Evolutionary conservation across 2,797 vertebrate species (phyloP), one percentile per base, ranked within the genome.

Genomic region (Syngnathus acus): DNA sequence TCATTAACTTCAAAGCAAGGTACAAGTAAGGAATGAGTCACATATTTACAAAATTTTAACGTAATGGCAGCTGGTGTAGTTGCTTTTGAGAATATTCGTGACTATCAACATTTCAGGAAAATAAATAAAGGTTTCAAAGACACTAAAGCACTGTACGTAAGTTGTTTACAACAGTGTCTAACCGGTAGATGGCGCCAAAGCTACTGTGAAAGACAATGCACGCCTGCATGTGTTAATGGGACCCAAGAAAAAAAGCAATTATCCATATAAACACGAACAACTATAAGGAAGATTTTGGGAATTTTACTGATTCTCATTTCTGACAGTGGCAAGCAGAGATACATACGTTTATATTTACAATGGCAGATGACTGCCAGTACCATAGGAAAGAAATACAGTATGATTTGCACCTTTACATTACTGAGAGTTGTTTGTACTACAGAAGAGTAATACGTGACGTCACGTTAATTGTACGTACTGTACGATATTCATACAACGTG

Each of bases 291-390:
- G 16, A 19, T 23, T 61, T 61, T 42, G 19, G n/a, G 10, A 43
- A 21, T 61, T 61, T 61, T 42, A 61, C 17, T 59, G 17, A 59
- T 42, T 13, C 14, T 13, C 39, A 42, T 61, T 61, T 61, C 38
- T 40, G 19, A 21, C 8, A 2, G 53, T 54, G 21, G 53, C 21
- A 21, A 61, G 4, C 59, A 61, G n/a, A 2, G 5, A 4, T 42
- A 39, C 9, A 59, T 10, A 58, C 23, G 14, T 57, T 7, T 19
- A 6, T 38, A 53, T 38, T 10, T 26, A 61, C 39, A 61, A 39
- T 61, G n/a, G 42, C 2, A 8, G 26, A 6, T 57, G 54, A 57
- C 54, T 3, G n/a, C 9, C 50, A 51, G 9, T 57, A 57, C 54
- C 54, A 16, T 16, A 17, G 26, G 54, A 57, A 13, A 16, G 54